A percentile compares a stretch with the other conserved stretches of the same genome.
phyloP scores from a whole-genome alignment of 1,140 invertebrate genomes.

The Zaprionus camerounensis region DNA sequence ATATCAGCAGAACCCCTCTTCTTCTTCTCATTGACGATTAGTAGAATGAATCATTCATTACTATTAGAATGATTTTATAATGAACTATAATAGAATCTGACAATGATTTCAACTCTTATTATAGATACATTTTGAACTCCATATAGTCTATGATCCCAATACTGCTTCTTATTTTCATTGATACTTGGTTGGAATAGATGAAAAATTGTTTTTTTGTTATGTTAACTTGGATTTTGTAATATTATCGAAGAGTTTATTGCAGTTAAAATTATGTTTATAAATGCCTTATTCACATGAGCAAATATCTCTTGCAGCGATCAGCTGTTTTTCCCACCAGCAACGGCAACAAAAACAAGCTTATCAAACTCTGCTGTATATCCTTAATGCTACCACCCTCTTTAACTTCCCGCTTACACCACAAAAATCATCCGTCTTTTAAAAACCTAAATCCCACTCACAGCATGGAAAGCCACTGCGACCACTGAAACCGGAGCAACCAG shows the following conservation, averaged over 20 bases:
- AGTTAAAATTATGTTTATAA: neutral
- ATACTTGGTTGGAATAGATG: no score
- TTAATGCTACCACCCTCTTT: neutral
- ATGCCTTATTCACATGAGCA: neutral
- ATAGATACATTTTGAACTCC: no score
- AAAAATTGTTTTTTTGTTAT: no score
- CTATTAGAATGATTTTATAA: no score
- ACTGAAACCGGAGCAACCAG: constrained; percentile 50
- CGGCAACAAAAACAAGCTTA: constrained; percentile 17
- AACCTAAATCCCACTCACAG: constrained; percentile 8
- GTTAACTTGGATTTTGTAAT: neutral
- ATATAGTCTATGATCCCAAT: no score
- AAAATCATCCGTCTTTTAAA: neutral
- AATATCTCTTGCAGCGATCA: neutral
- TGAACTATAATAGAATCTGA: no score
- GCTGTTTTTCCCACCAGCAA: constrained; percentile 14
- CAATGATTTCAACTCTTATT: no score
- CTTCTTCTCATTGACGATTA: neutral
- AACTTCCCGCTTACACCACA: neutral
- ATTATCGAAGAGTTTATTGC: neutral
- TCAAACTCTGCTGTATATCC: neutral
- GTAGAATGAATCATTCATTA: no score
- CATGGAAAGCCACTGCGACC: constrained; percentile 41
- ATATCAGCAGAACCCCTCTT: no score
- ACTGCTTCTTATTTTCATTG: no score